These are phyloP conservation scores for Ibycter americanus DNA, from an alignment of 2,797 vertebrate species.

Conservation along the genomic window DNA sequence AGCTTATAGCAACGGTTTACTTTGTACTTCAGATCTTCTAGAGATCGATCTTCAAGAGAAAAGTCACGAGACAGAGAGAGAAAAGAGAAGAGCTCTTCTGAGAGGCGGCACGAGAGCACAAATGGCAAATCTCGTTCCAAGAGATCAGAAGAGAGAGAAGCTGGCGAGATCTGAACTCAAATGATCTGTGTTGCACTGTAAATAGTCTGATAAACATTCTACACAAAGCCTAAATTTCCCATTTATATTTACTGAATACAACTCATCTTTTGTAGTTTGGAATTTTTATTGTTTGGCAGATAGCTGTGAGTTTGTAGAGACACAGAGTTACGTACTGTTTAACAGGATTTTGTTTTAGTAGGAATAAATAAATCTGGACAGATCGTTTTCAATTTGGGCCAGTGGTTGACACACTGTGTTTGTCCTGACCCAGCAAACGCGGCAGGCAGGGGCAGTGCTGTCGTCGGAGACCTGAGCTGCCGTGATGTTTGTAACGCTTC, in stretches of 20 bases:
- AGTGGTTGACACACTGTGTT: neutral
- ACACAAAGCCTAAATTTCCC: constrained; percentile 69
- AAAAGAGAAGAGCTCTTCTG: constrained; percentile 79
- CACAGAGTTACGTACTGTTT: constrained; percentile 72
- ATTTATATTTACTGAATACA: constrained; percentile 80
- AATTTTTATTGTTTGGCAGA: constrained; percentile 78
- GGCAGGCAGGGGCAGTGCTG: neutral
- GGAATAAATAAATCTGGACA: constrained; percentile 65
- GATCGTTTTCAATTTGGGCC: constrained; percentile 35
- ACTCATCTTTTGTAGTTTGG: constrained; percentile 82
- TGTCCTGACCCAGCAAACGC: neutral
- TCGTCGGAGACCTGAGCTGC: neutral
- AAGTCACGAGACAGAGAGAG: constrained; percentile 85
- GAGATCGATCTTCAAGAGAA: constrained; percentile 86
- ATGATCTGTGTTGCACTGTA: constrained; percentile 71
- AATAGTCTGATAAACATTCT: constrained; percentile 71
- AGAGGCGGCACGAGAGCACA: constrained; percentile 83
- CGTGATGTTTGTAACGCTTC: neutral
- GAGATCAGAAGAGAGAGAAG: constrained; percentile 89
- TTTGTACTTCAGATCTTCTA: constrained; percentile 78
- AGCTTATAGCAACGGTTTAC: neutral
- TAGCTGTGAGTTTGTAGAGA: constrained; percentile 77
- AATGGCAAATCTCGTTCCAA: constrained; percentile 88
- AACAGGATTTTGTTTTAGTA: constrained; percentile 64
- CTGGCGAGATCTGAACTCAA: constrained; percentile 88